These are phyloP conservation scores for Leptobrachium ailaonicum DNA, from an alignment of 2,113 vertebrate genomes.

Conservation along the genomic window DNA sequence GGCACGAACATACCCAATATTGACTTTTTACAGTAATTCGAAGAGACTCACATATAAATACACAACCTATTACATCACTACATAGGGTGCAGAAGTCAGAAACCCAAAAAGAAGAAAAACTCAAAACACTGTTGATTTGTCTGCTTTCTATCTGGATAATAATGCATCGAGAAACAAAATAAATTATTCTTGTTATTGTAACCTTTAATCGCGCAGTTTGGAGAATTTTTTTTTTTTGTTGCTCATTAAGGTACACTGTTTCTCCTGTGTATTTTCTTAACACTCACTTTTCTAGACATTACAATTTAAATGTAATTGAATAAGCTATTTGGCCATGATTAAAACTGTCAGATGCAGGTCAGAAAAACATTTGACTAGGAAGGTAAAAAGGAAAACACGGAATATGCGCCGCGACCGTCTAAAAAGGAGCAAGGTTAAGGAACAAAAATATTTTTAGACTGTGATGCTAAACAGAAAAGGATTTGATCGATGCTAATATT, in stretches of 20 bases:
- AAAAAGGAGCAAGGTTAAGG: too few species aligned
- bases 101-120: not conserved
- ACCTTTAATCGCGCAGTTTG: slow-evolving; percentile 29
- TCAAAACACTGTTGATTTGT: slow-evolving; percentile 3
- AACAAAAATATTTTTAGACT: too few species aligned
- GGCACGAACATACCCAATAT: slow-evolving; percentile 12
- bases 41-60: not conserved
- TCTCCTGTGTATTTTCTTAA: slow-evolving; percentile 30
- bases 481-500: too few species aligned
- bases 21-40: not conserved
- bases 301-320: slow-evolving; percentile 31
- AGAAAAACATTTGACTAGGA: slow-evolving; percentile 33
- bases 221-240: not conserved
- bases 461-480: too few species aligned
- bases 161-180: not conserved
- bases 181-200: slow-evolving; percentile 23
- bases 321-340: slow-evolving; percentile 29
- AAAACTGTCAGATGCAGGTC: slow-evolving; percentile 40
- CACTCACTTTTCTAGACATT: slow-evolving; percentile 7
- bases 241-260: slow-evolving; percentile 3
- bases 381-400: slow-evolving; percentile 6
- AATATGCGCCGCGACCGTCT: not conserved
- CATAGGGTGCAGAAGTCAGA: not conserved
- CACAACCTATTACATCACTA: slow-evolving; percentile 1
- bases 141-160: slow-evolving; percentile 24